Base-by-base conservation (phyloP, 1,140 invertebrate genomes). In the Planococcus citri region DNA sequence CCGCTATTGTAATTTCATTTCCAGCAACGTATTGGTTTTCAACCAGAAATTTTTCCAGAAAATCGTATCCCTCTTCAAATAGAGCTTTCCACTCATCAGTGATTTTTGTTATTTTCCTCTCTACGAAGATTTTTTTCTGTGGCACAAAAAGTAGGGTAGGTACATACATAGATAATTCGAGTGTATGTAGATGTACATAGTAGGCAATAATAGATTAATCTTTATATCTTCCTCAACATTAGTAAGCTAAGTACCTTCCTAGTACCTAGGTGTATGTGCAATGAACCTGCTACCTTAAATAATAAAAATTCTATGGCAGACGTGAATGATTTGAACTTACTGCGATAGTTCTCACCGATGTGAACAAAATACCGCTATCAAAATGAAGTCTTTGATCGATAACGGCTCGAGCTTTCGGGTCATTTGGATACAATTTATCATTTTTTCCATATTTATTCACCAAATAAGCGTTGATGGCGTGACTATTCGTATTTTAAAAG, bases 1-100 rank as follows among this genome's bases (percentile, higher is more conserved):
- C 90, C 6, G 90, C 90, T 10, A 92, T 76, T 22, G 89, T 91
- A 17, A 91, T 77, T 21, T 80, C 57, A 27, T 72, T 68, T 24
- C 71, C 71, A 27, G 41, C 29, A 27, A 72, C 69, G 58, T 57
- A 72, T 60, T 70, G 41, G 17, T 38, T 70, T 22, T 33, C 69
- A 17, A 60, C 27, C 69, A 72, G 25, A n/a, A 72, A 60, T 64
- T 72, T 72, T 68, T 72, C 71, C 38, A 69, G 24, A 60, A 70
- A 61, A 24, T 14, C 69, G n/a, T 27, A 60, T 21, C 12, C 69
- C 12, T 60, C 29, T 29, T 64, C 60, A 14, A 64, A 6, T 22
- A 4, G 10, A 9, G 9, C 60, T 25, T 9, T 64, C 3, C 10
- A 6, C 24, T 64, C 22, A 64, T 64, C 60, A 24, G 60, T 22